Evolutionary conservation across 2,797 vertebrate species (phyloP).

Genomic region (Cyprinodon diabolis): DNA sequence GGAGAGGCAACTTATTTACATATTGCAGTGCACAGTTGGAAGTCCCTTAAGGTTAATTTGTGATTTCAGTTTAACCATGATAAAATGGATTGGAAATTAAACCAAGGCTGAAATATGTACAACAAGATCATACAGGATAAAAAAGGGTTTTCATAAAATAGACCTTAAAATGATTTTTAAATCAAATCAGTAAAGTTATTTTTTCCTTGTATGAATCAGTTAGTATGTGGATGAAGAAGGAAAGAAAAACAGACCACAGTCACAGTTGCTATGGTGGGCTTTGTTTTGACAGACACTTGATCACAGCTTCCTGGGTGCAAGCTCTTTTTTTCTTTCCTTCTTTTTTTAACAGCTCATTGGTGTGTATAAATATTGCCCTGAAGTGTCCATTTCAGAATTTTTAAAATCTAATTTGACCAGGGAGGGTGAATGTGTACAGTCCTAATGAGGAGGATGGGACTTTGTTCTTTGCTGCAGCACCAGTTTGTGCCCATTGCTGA

Average conservation of each 20-base stretch:
- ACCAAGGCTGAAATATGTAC: not conserved
- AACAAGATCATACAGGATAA: not conserved
- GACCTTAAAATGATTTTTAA: conserved; percentile 4
- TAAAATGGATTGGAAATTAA: conserved; percentile 8
- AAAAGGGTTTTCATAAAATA: conserved; percentile 5
- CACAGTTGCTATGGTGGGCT: conserved; percentile 34
- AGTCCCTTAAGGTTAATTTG: too few species aligned
- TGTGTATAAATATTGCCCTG: conserved; percentile 44
- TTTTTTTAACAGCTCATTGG: conserved; percentile 26
- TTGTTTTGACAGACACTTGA: conserved; percentile 46
- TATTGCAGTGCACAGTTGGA: not conserved
- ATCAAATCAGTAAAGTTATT: conserved; percentile 26
- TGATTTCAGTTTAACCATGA: not conserved
- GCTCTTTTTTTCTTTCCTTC: conserved; percentile 36
- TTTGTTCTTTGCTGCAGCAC: conserved; percentile 46
- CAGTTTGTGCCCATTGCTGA: conserved; percentile 43
- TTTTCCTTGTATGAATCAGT: conserved; percentile 8
- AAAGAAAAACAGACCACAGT: conserved; percentile 22
- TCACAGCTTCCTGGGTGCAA: conserved; percentile 33
- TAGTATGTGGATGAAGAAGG: not conserved
- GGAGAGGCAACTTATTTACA: not conserved
- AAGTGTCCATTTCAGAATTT: conserved; percentile 46
- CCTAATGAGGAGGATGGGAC: conserved; percentile 36
- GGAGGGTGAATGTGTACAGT: conserved; percentile 35
- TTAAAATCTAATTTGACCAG: conserved; percentile 42